Evolutionary conservation across 2,113 vertebrate species (phyloP).

Genomic region (Myrmecobius fasciatus): DNA sequence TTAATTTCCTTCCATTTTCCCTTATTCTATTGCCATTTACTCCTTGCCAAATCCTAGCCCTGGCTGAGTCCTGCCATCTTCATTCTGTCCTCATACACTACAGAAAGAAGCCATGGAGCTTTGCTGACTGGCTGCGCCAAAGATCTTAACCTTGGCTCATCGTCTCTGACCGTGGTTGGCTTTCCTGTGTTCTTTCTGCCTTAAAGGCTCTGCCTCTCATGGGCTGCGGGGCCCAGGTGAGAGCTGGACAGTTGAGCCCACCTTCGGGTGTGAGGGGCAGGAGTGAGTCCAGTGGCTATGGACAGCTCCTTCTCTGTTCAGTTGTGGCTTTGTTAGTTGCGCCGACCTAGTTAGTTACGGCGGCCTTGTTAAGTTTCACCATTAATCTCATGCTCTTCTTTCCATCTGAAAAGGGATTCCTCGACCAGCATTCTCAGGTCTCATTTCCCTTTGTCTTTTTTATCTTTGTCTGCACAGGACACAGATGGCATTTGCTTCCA

Average conservation of each 20-base stretch:
- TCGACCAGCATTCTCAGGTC: rapidly evolving
- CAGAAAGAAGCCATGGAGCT: not conserved
- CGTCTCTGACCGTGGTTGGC: rapidly evolving
- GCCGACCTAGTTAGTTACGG: too few species aligned
- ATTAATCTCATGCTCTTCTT: not conserved
- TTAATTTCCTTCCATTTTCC: not conserved
- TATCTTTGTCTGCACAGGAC: constrained; percentile 80
- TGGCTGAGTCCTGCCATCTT: not conserved
- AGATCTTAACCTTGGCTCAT: not conserved
- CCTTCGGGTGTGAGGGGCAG: rapidly evolving
- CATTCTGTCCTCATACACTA: not conserved
- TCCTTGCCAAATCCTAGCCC: not conserved
- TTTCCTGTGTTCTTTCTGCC: rapidly evolving
- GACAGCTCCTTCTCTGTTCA: too few species aligned
- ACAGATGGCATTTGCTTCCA: constrained; percentile 90
- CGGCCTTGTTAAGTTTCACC: rapidly evolving
- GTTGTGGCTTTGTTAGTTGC: rapidly evolving
- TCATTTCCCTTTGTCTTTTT: constrained; percentile 50
- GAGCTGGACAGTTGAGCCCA: not conserved
- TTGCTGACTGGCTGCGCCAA: not conserved
- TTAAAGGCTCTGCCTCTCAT: not conserved
- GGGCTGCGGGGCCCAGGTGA: too few species aligned
- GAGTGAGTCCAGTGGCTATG: not conserved
- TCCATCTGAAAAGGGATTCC: not conserved
- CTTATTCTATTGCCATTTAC: too few species aligned